Evolutionary conservation across 1,140 invertebrate species (phyloP), one percentile per base, ranked within the genome.

Genomic region (Ooceraea biroi): DNA sequence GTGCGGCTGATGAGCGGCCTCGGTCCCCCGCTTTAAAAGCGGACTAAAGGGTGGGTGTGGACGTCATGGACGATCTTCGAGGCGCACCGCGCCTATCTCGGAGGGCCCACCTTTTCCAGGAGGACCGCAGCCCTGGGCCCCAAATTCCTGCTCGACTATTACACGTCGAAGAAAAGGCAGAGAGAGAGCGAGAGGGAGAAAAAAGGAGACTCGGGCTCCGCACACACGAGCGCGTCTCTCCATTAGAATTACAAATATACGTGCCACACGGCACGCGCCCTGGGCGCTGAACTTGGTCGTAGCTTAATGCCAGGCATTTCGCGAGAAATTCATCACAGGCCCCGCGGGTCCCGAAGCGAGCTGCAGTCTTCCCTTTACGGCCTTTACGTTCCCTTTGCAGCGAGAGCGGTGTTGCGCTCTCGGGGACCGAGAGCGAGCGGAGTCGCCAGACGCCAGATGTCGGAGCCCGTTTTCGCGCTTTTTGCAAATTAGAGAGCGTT

Each of bases 161-260:
- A 88, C 77, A 19, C 41, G 52, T 36, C 50, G 48, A 86, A 71
- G 55, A 86, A 61, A 76, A 80, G 50, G n/a, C 5, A 10, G 27
- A 12, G 25, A 41, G 10, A 19, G 27, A 66, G 30, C 25, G 30
- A 55, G 41, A 44, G 36, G 17, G 55, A 22, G n/a, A 61, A 7
- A 44, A 30, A 41, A 12, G 27, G 22, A 74, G 27, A 12, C 22
- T 50, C 68, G 36, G 66, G 61, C 30, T 63, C 50, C 72, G 74
- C 19, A 7, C 80, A 61, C 76, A 50, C 72, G 60, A 85, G 65
- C 77, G 71, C 58, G 50, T 76, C 86, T 85, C 86, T 74, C 85
- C 82, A 89, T 89, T 89, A 89, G 88, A 89, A 89, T 89, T 89
- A 89, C 88, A 89, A 89, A 89, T 89, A 89, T 86, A 88, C 88